Evolutionary conservation across 2,797 vertebrate genomes (phyloP).

Genomic region (Cetoscarus ocellatus): DNA sequence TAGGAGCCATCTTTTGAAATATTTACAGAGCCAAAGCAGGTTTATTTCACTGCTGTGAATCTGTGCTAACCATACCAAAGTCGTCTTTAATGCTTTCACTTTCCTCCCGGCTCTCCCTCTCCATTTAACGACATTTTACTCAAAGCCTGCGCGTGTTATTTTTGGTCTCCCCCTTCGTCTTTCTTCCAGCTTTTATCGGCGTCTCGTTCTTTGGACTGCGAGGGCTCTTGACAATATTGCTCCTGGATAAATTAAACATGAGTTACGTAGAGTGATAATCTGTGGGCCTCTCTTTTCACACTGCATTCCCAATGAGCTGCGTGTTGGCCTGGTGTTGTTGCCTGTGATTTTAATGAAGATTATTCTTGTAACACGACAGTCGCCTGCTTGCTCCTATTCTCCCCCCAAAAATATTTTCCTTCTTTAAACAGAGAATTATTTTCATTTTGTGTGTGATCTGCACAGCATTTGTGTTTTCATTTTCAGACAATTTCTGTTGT

Average conservation of each 20-base stretch:
- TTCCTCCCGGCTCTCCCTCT: slow-evolving; percentile 59
- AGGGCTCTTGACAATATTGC: slow-evolving; percentile 82
- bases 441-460: slow-evolving; percentile 33
- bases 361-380: slow-evolving; percentile 85
- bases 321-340: slow-evolving; percentile 85
- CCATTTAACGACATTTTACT: slow-evolving; percentile 75
- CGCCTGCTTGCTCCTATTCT: slow-evolving; percentile 82
- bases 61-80: slow-evolving; percentile 71
- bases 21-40: slow-evolving; percentile 75
- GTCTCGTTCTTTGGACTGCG: slow-evolving; percentile 75
- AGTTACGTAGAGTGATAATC: slow-evolving; percentile 84
- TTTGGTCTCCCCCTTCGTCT: slow-evolving; percentile 67
- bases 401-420: slow-evolving; percentile 70
- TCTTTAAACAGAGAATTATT: slow-evolving; percentile 53
- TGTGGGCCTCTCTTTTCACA: slow-evolving; percentile 86
- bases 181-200: slow-evolving; percentile 71
- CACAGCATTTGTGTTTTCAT: slow-evolving; percentile 45
- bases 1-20: slow-evolving; percentile 72
- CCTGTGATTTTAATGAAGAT: slow-evolving; percentile 87
- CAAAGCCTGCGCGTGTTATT: slow-evolving; percentile 60
- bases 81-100: slow-evolving; percentile 61
- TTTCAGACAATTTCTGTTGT: slow-evolving; percentile 28
- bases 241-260: slow-evolving; percentile 85
- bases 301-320: slow-evolving; percentile 87
- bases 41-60: slow-evolving; percentile 73